phyloP scores from a whole-genome alignment of 2,113 vertebrate genomes.

The Cebus imitator region DNA sequence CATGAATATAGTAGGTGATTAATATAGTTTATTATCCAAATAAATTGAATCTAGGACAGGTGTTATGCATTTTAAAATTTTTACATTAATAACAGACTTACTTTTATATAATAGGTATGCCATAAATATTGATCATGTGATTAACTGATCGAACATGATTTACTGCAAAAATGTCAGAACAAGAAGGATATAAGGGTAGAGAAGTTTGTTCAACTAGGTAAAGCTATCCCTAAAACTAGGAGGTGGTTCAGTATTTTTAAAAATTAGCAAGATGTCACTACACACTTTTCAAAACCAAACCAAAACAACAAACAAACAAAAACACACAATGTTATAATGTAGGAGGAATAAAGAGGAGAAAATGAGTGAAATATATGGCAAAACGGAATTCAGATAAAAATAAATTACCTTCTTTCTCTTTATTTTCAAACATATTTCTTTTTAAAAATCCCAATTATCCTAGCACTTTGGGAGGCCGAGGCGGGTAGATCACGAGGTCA shows the following conservation, averaged over 20 bases:
- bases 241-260: background rate
- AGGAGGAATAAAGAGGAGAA: background rate
- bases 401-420: background rate
- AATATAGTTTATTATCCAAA: background rate
- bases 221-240: background rate
- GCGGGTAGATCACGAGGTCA: no score
- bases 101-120: background rate
- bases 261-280: background rate
- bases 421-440: background rate
- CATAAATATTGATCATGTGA: background rate
- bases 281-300: background rate
- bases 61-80: background rate
- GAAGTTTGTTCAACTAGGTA: background rate
- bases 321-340: background rate
- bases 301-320: background rate
- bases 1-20: background rate
- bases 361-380: background rate
- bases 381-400: constrained; percentile 38
- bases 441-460: background rate
- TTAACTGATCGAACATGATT: background rate
- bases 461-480: no score
- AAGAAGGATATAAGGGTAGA: background rate
- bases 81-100: background rate
- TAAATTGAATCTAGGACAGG: background rate
- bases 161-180: background rate